Evolutionary conservation across 2,888 invertebrate genomes (phyloP).

Genomic region (Hydrotaea cyrtoneurina): DNA sequence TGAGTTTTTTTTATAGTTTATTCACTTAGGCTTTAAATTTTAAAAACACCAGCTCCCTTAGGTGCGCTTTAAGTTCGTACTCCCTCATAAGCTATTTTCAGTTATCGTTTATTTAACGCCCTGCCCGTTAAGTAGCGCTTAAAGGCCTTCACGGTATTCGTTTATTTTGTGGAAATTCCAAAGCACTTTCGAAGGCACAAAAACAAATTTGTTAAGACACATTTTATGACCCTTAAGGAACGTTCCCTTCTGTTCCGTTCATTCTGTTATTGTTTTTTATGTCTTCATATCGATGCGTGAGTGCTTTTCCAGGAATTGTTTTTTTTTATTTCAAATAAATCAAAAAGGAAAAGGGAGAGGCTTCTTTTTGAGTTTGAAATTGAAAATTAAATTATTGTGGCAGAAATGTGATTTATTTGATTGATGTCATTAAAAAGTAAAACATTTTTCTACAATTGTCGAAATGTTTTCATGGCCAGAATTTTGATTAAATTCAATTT

Average conservation of each 20-base stretch:
- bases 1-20: no score
- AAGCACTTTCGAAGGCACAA: neutral
- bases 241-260: neutral
- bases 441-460: neutral
- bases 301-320: neutral
- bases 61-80: neutral
- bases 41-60: neutral
- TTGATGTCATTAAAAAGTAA: neutral
- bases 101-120: neutral
- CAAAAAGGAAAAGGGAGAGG: neutral
- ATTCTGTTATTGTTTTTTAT: neutral
- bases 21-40: neutral
- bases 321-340: neutral
- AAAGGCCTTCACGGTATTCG: neutral
- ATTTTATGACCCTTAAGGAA: slow-evolving; percentile 5
- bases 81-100: neutral
- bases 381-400: neutral
- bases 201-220: neutral
- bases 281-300: neutral
- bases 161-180: neutral
- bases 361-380: neutral
- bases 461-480: neutral
- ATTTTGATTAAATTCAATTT: neutral
- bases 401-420: neutral
- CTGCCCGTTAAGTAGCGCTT: neutral